Base-by-base conservation (phyloP, 2,797 vertebrate species). In the Oryzias dopingdopingensis region DNA sequence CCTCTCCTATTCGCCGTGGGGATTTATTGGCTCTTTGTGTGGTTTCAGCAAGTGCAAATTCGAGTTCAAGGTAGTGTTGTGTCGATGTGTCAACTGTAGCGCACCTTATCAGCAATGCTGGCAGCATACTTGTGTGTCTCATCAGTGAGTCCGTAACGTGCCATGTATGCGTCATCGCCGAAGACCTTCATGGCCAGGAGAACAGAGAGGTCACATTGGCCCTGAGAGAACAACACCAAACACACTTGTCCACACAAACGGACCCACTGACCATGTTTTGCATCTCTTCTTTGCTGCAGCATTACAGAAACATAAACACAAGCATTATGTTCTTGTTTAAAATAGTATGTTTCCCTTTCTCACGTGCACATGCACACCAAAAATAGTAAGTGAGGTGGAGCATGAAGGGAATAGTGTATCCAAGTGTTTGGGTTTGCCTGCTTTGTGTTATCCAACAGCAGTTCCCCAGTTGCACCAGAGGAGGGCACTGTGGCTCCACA, bases 111-210 rank as follows among this genome's bases (percentile, higher is more conserved):
- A 87, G 83, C 68, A 76, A 87, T 88, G 80, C 79, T 82, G 82
- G 76, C 68, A 57, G 86, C 76, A 59, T 86, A 74, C 69, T 59
- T 49, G 62, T 59, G 62, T 73, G 53, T 56, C 75, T 86, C 84
- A 87, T 88, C 87, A 81, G 72, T 55, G 69, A 84, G 80, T 62
- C 81, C 17, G 56, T 67, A 84, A 77, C 72, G 54, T 86, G 82
- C 84, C 54, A 60, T 76, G 74, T 74, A 85, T 87, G 88, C 86
- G 83, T 90, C 89, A 90, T 86, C 41, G 45, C 77, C 56, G 56
- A 80, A 83, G 88, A 90, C 90, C 86, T 91, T 91, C 86, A 91
- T 77, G 81, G 87, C 78, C 84, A 87, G 80, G 85, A 74, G 85
- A 86, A 83, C 85, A 86, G 67, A 82, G 87, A 86, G 89, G 86